Conservation (phyloP, 2,888 invertebrate species). For the Polyommatus iphigenia region DNA sequence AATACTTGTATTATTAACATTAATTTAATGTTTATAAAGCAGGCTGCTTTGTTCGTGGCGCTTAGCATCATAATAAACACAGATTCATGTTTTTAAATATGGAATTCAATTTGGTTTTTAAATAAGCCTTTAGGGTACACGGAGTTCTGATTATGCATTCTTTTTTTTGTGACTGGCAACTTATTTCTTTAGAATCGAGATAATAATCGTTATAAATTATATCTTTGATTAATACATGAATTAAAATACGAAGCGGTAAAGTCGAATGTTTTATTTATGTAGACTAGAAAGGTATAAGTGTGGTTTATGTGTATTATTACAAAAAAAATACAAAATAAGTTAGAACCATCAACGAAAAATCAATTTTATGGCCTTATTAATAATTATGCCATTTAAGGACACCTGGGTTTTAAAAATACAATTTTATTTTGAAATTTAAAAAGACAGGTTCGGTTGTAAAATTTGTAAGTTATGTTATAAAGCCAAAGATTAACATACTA, state of each 20-base stretch:
- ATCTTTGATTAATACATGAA: constrained; percentile 11
- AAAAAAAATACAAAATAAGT: background rate
- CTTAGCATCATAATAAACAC: constrained; percentile 29
- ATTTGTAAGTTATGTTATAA: background rate
- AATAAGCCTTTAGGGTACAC: constrained; percentile 31
- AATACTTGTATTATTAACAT: constrained; percentile 7
- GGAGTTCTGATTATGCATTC: constrained; percentile 22
- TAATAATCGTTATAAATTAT: constrained; percentile 14
- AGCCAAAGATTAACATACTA: background rate
- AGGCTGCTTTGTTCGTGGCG: constrained; percentile 23
- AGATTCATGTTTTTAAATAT: constrained; percentile 30
- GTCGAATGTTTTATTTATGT: constrained; percentile 9
- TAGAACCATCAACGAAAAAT: background rate
- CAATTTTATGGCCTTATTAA: background rate
- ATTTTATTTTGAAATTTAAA: background rate
- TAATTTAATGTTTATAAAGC: constrained; percentile 26
- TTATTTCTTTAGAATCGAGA: constrained; percentile 20
- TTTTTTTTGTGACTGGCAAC: constrained; percentile 20
- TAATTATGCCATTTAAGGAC: background rate
- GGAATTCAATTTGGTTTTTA: constrained; percentile 31
- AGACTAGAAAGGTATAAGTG: background rate
- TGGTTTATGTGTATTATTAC: background rate
- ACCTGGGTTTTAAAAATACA: background rate
- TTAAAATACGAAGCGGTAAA: background rate
- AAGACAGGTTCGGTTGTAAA: constrained; percentile 1